These are phyloP conservation scores for Eupithecia subumbrata DNA, from an alignment of 2,888 invertebrate species.

Conservation along the genomic window DNA sequence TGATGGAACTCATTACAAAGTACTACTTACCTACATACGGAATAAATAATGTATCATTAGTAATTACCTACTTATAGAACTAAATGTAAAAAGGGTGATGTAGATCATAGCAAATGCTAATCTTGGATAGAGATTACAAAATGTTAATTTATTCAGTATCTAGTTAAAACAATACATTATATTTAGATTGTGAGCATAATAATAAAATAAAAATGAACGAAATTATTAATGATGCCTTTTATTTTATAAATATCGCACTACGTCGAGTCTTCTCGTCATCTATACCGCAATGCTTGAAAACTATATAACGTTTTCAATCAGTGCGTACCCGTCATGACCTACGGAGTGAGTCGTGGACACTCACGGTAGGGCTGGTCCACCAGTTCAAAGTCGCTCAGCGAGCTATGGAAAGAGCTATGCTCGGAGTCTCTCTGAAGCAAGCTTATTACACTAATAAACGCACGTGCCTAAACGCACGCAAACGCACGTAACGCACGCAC, in stretches of 20 bases:
- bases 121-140: conserved; percentile 66
- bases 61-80: conserved; percentile 28
- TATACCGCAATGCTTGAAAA: too few relatives aligned
- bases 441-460: too few relatives aligned
- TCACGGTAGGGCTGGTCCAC: too few relatives aligned
- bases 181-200: conserved; percentile 80
- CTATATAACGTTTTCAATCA: too few relatives aligned
- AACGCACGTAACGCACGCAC: too few relatives aligned
- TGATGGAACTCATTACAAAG: not conserved
- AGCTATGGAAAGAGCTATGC: too few relatives aligned
- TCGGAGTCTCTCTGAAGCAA: too few relatives aligned
- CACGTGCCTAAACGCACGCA: too few relatives aligned
- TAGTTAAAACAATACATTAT: conserved; percentile 71
- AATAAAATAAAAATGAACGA: conserved; percentile 62
- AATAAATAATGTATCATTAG: conserved; percentile 35
- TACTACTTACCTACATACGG: conserved; percentile 14
- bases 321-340: too few relatives aligned
- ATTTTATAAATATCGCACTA: conserved; percentile 6
- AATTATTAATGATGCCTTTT: conserved; percentile 29
- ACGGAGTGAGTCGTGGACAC: too few relatives aligned
- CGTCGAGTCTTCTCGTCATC: too few relatives aligned
- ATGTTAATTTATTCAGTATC: conserved; percentile 74
- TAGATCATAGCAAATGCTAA: conserved; percentile 51
- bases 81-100: conserved; percentile 50
- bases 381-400: too few relatives aligned